Conservation (phyloP, 2,113 vertebrate genomes). For the Trematocara zebra region DNA sequence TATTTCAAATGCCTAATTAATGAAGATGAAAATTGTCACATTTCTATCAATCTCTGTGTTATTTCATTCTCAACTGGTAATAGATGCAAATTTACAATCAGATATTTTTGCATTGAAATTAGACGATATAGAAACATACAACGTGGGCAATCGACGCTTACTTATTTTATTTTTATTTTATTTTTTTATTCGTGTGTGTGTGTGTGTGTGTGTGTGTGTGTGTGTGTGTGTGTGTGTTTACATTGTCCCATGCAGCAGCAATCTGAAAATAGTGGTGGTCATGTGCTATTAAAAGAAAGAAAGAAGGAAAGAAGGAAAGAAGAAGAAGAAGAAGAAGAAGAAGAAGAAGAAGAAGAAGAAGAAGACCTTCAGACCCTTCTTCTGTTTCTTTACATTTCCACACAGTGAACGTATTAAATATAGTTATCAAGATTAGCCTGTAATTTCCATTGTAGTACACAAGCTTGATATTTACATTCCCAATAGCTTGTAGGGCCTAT, state of each 20-base stretch:
- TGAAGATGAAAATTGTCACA: background rate
- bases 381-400: background rate
- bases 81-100: background rate
- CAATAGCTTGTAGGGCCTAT: background rate
- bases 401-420: background rate
- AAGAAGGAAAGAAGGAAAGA: background rate
- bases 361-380: background rate
- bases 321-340: background rate
- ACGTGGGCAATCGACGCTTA: background rate
- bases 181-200: background rate
- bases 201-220: background rate
- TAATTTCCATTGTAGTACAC: background rate
- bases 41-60: background rate
- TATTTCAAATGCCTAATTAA: background rate
- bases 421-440: background rate
- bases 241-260: background rate
- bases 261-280: constrained; percentile 8
- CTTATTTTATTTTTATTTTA: background rate
- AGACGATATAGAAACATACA: background rate
- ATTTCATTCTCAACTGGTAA: background rate
- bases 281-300: background rate
- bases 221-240: background rate
- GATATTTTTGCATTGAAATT: background rate
- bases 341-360: constrained; percentile 21
- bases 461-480: background rate